Evolutionary conservation across 2,113 vertebrate species (phyloP), one percentile per base, ranked within the genome.

Genomic region (Galeopterus variegatus): DNA sequence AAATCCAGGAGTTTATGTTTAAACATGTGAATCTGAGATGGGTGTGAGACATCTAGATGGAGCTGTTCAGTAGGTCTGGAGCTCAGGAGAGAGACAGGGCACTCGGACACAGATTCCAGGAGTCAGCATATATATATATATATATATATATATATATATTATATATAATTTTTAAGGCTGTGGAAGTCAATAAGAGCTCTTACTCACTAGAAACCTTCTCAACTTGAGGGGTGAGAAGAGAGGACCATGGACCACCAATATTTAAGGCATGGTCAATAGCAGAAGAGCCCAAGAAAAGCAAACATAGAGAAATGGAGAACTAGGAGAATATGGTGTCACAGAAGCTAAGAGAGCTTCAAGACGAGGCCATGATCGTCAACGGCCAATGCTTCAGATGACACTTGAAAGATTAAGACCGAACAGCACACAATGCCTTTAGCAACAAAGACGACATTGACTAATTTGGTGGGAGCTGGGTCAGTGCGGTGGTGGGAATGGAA

Each of bases 401-500:
- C 56, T 76, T 14, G 10, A 60, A 36, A 28, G 31, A 45, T 45
- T 23, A 64, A 90, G 52, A 69, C 12, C 6, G 3, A 62, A 48
- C 8, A 10, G 70, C 52, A 36, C 64, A 62, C 21, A 18, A 69
- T 50, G 24, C 56, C 73, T 24, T 83, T 48, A 50, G 70, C 84
- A 83, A 69, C 76, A 72, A 6, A 86, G n/a, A 56, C 28, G 50
- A 67, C 54, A 36, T 5, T 65, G 56, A 73, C 69, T 4, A 48
- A 45, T 8, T 60, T 67, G 50, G 33, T 67, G 56, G 83, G 65
- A 70, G n/a, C 54, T 19, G 33, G 52, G 64, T 81, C 72, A 50
- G n/a, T 23, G 23, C 24, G 41, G 17, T 17, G 62, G 81, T 93
- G 93, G 86, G 92, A 95, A 89, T 58, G 50, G 77, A 67, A 60